These are phyloP conservation scores for Pipistrellus kuhlii DNA, from an alignment of 2,797 vertebrate genomes.

Conservation along the genomic window DNA sequence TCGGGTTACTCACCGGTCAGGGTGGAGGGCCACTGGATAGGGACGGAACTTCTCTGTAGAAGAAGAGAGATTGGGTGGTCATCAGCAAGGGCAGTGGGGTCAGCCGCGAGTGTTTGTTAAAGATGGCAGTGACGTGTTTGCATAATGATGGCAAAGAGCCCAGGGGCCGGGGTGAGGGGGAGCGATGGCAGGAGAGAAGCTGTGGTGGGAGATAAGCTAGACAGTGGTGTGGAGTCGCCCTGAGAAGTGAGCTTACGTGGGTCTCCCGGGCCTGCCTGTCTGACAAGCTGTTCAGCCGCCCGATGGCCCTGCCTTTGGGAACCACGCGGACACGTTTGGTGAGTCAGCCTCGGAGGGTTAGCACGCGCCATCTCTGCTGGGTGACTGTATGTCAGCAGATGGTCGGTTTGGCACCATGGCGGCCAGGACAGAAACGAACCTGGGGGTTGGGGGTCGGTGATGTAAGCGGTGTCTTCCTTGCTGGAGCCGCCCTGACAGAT, in stretches of 20 bases:
- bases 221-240: background rate
- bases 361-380: conserved; percentile 46
- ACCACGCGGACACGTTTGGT: background rate
- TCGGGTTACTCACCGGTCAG: background rate
- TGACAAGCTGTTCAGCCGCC: background rate
- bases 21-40: background rate
- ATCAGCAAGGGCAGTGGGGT: background rate
- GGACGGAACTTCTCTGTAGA: conserved; percentile 6
- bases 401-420: conserved; percentile 59
- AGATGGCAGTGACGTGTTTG: background rate
- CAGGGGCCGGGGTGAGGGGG: background rate
- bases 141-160: background rate
- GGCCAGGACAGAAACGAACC: conserved; percentile 72
- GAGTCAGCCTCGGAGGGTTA: conserved; percentile 55
- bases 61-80: background rate
- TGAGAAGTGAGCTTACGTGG: background rate
- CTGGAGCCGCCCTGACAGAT: conserved; percentile 70
- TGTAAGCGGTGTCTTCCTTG: conserved; percentile 64
- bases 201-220: background rate
- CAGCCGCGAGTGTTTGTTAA: background rate
- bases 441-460: conserved; percentile 53
- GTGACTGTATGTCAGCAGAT: conserved; percentile 67
- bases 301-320: conserved; percentile 28
- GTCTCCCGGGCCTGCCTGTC: background rate
- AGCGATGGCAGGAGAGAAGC: background rate